phyloP scores from a whole-genome alignment of 2,113 vertebrate species.

The Neolamprologus longior region DNA sequence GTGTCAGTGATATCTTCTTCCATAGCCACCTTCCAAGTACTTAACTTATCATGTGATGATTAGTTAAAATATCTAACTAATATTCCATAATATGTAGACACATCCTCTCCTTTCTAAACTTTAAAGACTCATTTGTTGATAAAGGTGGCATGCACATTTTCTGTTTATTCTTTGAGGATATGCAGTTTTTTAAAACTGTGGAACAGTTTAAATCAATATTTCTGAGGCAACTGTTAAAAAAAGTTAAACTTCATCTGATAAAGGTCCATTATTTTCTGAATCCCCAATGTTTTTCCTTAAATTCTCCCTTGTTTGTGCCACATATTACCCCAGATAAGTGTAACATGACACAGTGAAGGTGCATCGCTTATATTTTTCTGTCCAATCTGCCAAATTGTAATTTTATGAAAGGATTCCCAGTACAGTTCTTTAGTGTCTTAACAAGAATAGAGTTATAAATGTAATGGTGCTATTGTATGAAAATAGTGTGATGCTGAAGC shows the following conservation, averaged over 20 bases:
- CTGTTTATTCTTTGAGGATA: neutral
- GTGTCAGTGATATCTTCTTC: neutral
- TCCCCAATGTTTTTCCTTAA: rapidly evolving
- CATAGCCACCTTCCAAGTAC: neutral
- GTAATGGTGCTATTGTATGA: neutral
- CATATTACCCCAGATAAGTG: neutral
- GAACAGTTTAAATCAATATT: neutral
- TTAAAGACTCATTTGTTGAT: neutral
- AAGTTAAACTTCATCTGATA: neutral
- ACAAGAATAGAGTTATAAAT: neutral
- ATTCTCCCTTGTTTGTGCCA: neutral
- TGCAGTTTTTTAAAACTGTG: neutral
- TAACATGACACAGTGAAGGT: neutral
- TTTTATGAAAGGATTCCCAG: neutral
- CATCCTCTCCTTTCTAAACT: neutral
- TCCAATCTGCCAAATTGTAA: neutral
- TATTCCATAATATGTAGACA: neutral
- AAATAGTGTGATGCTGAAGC: neutral
- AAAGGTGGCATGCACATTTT: neutral
- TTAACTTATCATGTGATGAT: neutral
- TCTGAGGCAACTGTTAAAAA: neutral
- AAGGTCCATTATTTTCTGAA: neutral
- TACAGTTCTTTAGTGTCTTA: neutral
- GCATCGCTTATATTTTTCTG: neutral
- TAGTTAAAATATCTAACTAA: neutral